These are phyloP conservation scores for Cosmia trapezina DNA, from an alignment of 2,888 invertebrate genomes.

Conservation along the genomic window DNA sequence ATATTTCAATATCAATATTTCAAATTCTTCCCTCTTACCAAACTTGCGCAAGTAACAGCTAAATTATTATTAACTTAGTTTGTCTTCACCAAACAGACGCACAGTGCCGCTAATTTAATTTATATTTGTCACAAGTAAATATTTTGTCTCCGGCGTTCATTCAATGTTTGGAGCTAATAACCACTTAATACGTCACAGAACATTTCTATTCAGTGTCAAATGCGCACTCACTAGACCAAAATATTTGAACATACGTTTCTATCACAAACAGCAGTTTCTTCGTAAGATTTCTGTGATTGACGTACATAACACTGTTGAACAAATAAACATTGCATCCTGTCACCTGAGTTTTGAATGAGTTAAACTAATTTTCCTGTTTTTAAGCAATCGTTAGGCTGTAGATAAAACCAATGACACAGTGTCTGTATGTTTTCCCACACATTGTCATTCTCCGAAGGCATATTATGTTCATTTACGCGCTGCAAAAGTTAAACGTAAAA, in stretches of 20 bases:
- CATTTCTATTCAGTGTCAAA: constrained; percentile 60
- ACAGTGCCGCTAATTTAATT: constrained; percentile 17
- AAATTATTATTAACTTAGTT: constrained; percentile 25
- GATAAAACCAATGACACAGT: constrained; percentile 34
- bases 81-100: constrained; percentile 23
- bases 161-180: constrained; percentile 28
- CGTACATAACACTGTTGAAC: constrained; percentile 68
- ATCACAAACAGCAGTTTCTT: constrained; percentile 37
- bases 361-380: constrained; percentile 58
- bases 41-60: constrained; percentile 8
- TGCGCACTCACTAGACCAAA: constrained; percentile 54
- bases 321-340: constrained; percentile 62
- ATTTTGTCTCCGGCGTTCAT: constrained; percentile 29
- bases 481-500: constrained; percentile 28
- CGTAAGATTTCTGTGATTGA: constrained; percentile 63
- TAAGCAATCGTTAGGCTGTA: neutral
- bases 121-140: constrained; percentile 29
- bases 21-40: neutral
- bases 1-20: neutral
- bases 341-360: constrained; percentile 29
- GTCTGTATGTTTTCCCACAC: constrained; percentile 17
- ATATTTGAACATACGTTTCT: constrained; percentile 57
- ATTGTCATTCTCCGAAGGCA: constrained; percentile 28
- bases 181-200: constrained; percentile 40
- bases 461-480: constrained; percentile 6